Evolutionary conservation across 1,140 invertebrate genomes (phyloP).

Genomic region (Zaprionus inermis): DNA sequence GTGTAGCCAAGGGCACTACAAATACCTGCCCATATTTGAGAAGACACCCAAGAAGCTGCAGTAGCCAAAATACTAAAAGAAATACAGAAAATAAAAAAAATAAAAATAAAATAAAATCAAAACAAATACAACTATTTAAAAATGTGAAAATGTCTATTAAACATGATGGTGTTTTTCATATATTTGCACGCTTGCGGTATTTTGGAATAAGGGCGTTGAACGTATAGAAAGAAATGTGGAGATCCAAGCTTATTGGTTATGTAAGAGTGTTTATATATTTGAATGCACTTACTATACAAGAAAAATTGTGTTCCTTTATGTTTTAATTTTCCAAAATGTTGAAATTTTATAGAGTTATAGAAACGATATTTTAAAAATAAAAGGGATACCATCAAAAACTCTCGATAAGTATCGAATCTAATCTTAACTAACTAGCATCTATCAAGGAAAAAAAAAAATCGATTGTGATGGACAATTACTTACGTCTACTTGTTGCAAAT

Average conservation of each 20-base stretch:
- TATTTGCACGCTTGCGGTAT: not conserved
- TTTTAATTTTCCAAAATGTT: too few species aligned
- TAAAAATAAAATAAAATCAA: not conserved
- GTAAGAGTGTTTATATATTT: too few species aligned
- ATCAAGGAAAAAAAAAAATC: too few species aligned
- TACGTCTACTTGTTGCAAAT: not conserved
- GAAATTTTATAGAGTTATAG: too few species aligned
- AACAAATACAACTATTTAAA: not conserved
- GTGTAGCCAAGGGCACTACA: not conserved
- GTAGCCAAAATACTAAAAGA: not conserved
- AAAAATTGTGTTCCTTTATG: too few species aligned
- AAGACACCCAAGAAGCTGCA: not conserved
- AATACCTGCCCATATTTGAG: slow-evolving; percentile 28
- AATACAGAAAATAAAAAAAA: not conserved
- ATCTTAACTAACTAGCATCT: too few species aligned
- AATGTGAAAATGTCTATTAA: not conserved
- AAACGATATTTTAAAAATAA: too few species aligned
- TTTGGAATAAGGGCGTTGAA: not conserved
- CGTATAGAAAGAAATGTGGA: not conserved
- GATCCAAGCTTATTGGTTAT: not conserved
- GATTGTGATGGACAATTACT: too few species aligned
- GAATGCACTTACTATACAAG: too few species aligned
- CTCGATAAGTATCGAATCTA: too few species aligned
- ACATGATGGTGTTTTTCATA: not conserved
- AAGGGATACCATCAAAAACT: too few species aligned